phyloP scores from a whole-genome alignment of 1,140 invertebrate genomes.

The Bactericera cockerelli region DNA sequence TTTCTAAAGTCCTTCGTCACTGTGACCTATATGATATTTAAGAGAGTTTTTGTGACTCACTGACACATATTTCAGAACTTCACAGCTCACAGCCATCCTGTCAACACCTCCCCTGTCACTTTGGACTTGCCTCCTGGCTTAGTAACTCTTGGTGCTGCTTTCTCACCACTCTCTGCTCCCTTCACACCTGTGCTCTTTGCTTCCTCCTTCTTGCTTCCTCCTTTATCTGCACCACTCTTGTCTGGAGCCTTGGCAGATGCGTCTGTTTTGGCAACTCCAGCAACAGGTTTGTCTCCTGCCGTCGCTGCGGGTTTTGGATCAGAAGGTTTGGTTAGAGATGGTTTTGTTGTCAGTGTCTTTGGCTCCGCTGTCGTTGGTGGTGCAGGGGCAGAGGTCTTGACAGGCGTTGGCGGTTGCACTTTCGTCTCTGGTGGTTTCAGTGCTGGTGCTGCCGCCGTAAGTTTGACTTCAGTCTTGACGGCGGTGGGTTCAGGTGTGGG shows the following conservation, averaged over 20 bases:
- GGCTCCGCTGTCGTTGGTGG: constrained; percentile 20
- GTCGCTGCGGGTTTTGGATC: background rate
- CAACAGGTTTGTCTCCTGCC: background rate
- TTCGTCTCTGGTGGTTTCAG: constrained; percentile 27
- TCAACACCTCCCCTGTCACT: constrained; percentile 45
- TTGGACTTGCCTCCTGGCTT: constrained; percentile 44
- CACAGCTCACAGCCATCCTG: constrained; percentile 41
- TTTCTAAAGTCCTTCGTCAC: too few relatives aligned
- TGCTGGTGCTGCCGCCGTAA: constrained; percentile 21
- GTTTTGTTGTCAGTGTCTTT: background rate
- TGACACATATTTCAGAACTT: background rate
- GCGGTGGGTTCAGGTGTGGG: constrained; percentile 21
- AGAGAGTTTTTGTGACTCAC: too few relatives aligned
- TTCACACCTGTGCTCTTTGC: constrained; percentile 6
- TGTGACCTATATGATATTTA: too few relatives aligned
- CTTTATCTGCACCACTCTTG: background rate
- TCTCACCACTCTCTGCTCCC: constrained; percentile 15
- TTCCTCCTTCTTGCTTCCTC: background rate
- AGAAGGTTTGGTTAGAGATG: background rate
- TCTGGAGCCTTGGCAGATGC: constrained; percentile 16
- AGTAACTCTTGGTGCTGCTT: constrained; percentile 20
- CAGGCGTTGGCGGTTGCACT: constrained; percentile 18
- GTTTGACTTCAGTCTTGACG: constrained; percentile 25
- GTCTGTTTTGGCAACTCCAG: background rate
- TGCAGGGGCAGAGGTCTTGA: constrained; percentile 25